Evolutionary conservation across 2,888 invertebrate species (phyloP), one percentile per base, ranked within the genome.

Genomic region (Metopia argyrocephala): DNA sequence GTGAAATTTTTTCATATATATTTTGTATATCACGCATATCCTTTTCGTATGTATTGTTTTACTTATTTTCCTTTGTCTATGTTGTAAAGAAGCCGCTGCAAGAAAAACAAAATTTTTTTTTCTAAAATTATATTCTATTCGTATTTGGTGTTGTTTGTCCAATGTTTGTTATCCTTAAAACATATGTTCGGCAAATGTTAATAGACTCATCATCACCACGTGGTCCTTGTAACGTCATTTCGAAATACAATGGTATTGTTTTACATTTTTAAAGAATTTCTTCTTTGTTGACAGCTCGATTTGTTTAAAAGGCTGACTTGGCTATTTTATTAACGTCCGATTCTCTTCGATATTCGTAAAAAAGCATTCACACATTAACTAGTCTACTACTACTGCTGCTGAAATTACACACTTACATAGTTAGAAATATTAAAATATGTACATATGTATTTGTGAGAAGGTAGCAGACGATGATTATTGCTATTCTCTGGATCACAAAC

Each of bases 11-110:
- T 87, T 83, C 84, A 84, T 84, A 69, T 65, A 69, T 56, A 66
- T 70, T 70, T 70, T 74, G 56, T 70, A 78, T 82, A 83, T 86
- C 87, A 87, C 87, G 87, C 88, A 87, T 88, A 87, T 88, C 88
- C 87, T 87, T 83, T 66, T 31, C 57, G 52, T 69, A 61, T 45
- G 25, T 45, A 61, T 56, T 45, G 54, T 70, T 69, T 69, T 75
- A 68, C n/a, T 56, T 31, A 2, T 62, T 25, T 45, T 18, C 18
- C 12, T 18, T 52, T 56, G 28, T 28, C 48, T 4, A 9, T 50
- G 45, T 70, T 57, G 65, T 57, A 54, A 27, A 52, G 59, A 2
- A 62, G n/a, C n/a, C n/a, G n/a, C n/a, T n/a, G n/a, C n/a, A n/a
- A n/a, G n/a, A n/a, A n/a, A n/a, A n/a, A n/a, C n/a, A n/a, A n/a